A percentile compares a stretch with the other conserved stretches of the same genome.
Evolutionary conservation across 2,113 vertebrate genomes (phyloP).

Genomic region (Forbesichthys papilliferus): DNA sequence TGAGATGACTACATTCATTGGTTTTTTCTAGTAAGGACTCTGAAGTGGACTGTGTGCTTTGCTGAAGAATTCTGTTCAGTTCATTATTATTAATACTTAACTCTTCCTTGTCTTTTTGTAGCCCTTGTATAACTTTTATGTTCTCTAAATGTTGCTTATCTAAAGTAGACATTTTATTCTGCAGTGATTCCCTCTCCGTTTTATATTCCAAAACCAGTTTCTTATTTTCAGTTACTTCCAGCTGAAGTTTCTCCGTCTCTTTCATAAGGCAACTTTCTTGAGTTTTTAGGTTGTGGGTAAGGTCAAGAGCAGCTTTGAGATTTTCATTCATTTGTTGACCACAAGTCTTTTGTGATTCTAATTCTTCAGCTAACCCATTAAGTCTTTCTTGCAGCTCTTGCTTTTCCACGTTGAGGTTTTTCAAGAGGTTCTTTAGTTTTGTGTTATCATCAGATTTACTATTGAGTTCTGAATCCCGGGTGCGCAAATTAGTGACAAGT

Average conservation of each 20-base stretch:
- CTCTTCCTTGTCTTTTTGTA: constrained; percentile 74
- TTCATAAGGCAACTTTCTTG: constrained; percentile 65
- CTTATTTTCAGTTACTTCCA: constrained; percentile 59
- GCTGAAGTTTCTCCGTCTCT: constrained; percentile 72
- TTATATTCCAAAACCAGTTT: constrained; percentile 53
- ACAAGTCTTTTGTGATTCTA: constrained; percentile 63
- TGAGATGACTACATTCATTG: constrained; percentile 72
- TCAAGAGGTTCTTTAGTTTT: constrained; percentile 62
- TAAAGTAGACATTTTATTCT: constrained; percentile 58
- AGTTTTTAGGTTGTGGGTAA: constrained; percentile 52
- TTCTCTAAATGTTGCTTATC: constrained; percentile 64
- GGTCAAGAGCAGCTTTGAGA: constrained; percentile 26
- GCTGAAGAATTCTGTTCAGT: constrained; percentile 66
- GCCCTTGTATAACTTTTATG: constrained; percentile 48
- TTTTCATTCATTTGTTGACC: constrained; percentile 61
- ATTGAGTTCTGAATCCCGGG: constrained; percentile 66
- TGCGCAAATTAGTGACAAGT: constrained; percentile 65
- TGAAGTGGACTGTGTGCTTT: constrained; percentile 71
- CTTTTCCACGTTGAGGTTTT: constrained; percentile 59
- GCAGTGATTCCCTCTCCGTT: constrained; percentile 63
- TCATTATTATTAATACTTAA: constrained; percentile 64
- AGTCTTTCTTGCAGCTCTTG: constrained; percentile 68
- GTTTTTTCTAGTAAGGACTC: constrained; percentile 77
- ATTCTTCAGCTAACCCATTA: constrained; percentile 59
- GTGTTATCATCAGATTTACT: constrained; percentile 68